Conservation (phyloP, 2,113 vertebrate species). For the Pelodiscus sinensis region DNA sequence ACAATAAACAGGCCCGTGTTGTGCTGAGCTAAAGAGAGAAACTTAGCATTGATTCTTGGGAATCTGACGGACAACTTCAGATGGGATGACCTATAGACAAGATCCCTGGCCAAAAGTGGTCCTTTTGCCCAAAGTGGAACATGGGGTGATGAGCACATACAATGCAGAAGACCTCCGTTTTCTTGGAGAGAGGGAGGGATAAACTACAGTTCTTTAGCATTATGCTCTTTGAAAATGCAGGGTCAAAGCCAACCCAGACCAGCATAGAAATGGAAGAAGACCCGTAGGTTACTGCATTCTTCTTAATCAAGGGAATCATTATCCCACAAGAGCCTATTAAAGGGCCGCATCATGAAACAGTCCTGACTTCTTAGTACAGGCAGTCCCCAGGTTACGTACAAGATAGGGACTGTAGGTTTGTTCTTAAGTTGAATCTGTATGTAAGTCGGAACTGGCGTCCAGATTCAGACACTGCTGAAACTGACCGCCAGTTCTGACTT, state of each 20-base stretch:
- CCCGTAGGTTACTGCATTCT: background rate
- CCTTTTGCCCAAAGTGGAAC: background rate
- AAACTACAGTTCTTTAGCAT: background rate
- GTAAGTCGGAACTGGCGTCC: no score
- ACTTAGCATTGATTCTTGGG: background rate
- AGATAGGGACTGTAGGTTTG: no score
- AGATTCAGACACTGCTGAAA: no score
- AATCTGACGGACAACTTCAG: background rate
- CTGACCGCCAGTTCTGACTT: no score
- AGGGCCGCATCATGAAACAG: background rate
- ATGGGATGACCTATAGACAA: background rate
- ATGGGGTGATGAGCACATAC: rapidly evolving
- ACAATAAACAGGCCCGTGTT: background rate
- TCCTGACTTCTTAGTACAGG: background rate
- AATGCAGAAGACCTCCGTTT: no score
- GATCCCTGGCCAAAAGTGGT: background rate
- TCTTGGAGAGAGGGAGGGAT: background rate
- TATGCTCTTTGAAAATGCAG: background rate
- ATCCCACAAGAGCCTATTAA: background rate
- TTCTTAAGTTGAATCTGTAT: no score
- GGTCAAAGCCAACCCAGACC: background rate
- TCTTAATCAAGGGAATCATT: background rate
- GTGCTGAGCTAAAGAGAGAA: background rate
- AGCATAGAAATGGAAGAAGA: background rate
- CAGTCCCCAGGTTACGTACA: no score